Evolutionary conservation across 2,113 vertebrate species (phyloP).

Genomic region (Tympanuchus pallidicinctus): DNA sequence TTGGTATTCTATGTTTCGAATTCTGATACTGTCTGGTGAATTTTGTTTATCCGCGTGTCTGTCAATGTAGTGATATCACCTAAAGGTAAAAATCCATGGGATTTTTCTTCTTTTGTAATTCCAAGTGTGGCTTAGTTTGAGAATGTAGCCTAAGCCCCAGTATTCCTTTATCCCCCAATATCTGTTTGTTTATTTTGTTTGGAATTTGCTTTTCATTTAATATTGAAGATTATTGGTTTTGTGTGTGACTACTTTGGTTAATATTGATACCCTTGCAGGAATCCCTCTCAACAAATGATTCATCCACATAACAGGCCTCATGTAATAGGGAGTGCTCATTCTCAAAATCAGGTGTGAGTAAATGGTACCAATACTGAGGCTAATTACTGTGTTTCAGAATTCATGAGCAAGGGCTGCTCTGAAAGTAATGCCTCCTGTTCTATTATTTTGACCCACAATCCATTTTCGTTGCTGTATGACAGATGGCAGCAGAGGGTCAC

Average conservation of each 20-base stretch:
- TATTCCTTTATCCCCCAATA: neutral
- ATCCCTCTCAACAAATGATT: neutral
- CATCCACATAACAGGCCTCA: no score
- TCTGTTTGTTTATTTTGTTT: neutral
- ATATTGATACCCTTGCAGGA: neutral
- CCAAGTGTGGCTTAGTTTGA: neutral
- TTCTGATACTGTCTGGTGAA: slow-evolving; percentile 66
- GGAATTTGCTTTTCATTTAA: neutral
- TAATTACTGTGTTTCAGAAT: neutral
- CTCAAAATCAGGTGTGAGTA: neutral
- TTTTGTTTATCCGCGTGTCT: slow-evolving; percentile 71
- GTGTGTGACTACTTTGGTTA: neutral
- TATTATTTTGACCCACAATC: neutral
- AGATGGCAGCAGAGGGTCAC: no score
- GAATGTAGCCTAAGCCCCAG: neutral
- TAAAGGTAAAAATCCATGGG: slow-evolving; percentile 47
- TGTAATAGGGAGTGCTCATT: neutral
- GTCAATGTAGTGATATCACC: slow-evolving; percentile 63
- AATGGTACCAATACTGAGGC: accelerated
- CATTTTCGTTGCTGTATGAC: neutral
- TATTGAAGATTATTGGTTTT: neutral
- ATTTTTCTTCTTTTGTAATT: neutral
- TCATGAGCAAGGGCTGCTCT: neutral
- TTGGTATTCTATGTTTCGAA: slow-evolving; percentile 57
- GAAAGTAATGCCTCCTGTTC: neutral